Conservation (phyloP, 2,888 invertebrate genomes). For the Corbicula japonica region DNA sequence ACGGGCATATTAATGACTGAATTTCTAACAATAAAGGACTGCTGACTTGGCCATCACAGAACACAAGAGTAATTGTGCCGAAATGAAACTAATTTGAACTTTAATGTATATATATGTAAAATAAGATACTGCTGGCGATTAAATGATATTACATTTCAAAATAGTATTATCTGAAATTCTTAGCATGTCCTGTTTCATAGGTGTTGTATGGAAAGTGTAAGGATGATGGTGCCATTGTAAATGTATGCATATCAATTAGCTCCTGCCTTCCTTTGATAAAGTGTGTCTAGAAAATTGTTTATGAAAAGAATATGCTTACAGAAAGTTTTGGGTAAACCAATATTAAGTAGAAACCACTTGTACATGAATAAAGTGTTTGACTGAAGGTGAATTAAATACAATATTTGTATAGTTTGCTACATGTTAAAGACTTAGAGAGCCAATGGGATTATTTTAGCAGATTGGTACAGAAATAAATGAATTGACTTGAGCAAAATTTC, state of each 20-base stretch:
- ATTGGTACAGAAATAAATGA: no score
- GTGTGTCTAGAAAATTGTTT: neutral
- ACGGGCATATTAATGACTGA: no score
- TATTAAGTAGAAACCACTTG: neutral
- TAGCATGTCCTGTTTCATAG: no score
- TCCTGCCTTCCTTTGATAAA: slow-evolving; percentile 44
- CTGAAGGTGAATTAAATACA: neutral
- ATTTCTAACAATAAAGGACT: no score
- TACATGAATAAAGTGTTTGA: neutral
- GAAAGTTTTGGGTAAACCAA: neutral
- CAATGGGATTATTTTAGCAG: no score
- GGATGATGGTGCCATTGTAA: neutral
- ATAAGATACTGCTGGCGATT: neutral
- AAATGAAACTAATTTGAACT: neutral
- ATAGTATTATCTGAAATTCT: no score
- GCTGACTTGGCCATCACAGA: neutral
- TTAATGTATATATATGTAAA: slow-evolving; percentile 1
- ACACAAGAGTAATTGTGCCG: neutral
- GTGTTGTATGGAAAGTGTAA: slow-evolving; percentile 2
- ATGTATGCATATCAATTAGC: slow-evolving; percentile 47
- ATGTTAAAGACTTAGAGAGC: neutral
- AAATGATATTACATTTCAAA: no score
- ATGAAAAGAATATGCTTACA: neutral
- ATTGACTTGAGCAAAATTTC: no score
- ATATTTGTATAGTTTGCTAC: neutral